Conservation (phyloP, 2,113 vertebrate species). For the Terrapene triunguis region DNA sequence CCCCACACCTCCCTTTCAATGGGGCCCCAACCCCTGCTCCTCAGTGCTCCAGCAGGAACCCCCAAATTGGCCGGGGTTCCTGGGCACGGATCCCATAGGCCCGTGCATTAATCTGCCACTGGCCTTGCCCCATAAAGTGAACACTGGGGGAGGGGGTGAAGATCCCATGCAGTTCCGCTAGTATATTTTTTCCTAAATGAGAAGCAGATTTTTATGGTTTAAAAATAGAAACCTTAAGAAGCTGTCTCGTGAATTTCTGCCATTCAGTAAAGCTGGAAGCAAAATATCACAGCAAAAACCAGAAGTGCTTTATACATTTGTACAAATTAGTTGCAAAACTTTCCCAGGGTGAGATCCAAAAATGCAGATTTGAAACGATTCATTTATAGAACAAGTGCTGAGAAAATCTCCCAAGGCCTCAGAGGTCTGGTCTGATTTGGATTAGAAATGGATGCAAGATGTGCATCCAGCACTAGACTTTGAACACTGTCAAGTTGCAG, state of each 20-base stretch:
- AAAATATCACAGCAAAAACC: not conserved
- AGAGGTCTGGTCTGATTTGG: not conserved
- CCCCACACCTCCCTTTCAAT: too few species aligned
- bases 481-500: not conserved
- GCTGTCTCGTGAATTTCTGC: not conserved
- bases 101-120: too few species aligned
- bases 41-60: too few species aligned
- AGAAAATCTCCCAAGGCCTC: not conserved
- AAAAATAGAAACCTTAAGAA: not conserved
- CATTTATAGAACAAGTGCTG: not conserved
- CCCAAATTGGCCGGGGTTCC: too few species aligned
- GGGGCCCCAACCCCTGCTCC: too few species aligned
- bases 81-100: too few species aligned
- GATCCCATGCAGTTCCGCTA: not conserved
- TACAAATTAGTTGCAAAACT: not conserved
- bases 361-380: not conserved
- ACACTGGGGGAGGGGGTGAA: not conserved
- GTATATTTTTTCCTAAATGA: not conserved
- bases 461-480: not conserved
- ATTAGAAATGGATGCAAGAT: not conserved
- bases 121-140: not conserved
- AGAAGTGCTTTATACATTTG: not conserved
- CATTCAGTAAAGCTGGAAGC: not conserved
- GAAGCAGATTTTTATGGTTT: slow-evolving; percentile 3
- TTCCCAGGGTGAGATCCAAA: not conserved